phyloP scores from a whole-genome alignment of 2,113 vertebrate species.

The Crotophaga sulcirostris region DNA sequence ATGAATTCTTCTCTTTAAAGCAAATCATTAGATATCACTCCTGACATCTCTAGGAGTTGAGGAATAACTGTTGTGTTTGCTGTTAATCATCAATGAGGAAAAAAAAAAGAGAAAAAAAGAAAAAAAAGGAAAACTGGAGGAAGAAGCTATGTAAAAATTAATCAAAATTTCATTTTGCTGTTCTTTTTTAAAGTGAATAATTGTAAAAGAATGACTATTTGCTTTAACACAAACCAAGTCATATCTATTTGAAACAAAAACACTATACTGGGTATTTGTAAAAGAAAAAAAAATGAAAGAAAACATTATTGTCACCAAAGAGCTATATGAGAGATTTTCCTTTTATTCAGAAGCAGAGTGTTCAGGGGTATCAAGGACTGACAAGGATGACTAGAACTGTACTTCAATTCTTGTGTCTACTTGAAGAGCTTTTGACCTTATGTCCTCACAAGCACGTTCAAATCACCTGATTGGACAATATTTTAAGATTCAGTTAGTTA shows the following conservation, averaged over 20 bases:
- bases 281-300: neutral
- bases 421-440: neutral
- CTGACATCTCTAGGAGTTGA: neutral
- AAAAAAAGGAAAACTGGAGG: neutral
- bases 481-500: neutral
- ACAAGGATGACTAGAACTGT: neutral
- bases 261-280: neutral
- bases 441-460: neutral
- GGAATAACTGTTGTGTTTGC: neutral
- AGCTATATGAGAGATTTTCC: neutral
- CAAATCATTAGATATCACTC: neutral
- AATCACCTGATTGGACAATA: neutral
- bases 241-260: neutral
- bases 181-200: neutral
- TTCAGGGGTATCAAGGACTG: neutral
- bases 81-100: neutral
- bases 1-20: neutral
- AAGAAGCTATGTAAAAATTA: neutral
- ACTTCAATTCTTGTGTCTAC: neutral
- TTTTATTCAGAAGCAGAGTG: neutral
- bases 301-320: neutral
- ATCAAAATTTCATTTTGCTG: neutral
- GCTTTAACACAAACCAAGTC: neutral
- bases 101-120: neutral
- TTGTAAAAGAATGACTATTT: neutral